Evolutionary conservation across 1,140 invertebrate genomes (phyloP), one percentile per base, ranked within the genome.

Genomic region (Tyrophagus putrescentiae): DNA sequence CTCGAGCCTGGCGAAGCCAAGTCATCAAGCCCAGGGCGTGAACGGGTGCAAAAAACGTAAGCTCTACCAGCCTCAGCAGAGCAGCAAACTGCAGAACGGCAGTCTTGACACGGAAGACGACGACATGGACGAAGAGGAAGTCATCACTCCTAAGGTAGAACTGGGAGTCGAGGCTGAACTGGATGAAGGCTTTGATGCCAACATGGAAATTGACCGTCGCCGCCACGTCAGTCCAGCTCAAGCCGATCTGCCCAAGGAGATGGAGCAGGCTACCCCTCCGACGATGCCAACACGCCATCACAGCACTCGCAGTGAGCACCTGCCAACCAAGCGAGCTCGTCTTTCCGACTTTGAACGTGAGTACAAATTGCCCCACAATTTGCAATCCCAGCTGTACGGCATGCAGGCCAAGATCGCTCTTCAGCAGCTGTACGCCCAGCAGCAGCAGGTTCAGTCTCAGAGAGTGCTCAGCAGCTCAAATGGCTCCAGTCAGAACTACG

Each of bases 31-130:
- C 6, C 45, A 48, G 18, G 18, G 45, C 61, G 74, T 70, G 62
- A 91, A 87, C 72, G 90, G 85, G 41, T 94, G 85, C 75, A 93
- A 93, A 71, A 96, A 96, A 75, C 79, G 92, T 23, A 97, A 96
- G 72, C 77, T 95, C n/a, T 94, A 94, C 70, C 87, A 94, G 67
- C 92, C 92, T 1, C 88, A 93, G 70, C 90, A 94, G 68, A 88
- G 93, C 3, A 54, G 3, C 69, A 86, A 89, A 45, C 50, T 68
- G 1, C 63, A 66, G 11, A 67, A 62, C 53, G 57, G 36, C 58
- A 83, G 81, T 27, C 82, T 81, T 65, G 84, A 84, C 60, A 83
- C 34, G 31, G 29, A 34, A 3, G 39, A 62, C 4, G 53, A 59
- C 9, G 44, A 67, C 65, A 59, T 66, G 64, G 48, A 65, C 69